Conservation (phyloP, 2,797 vertebrate species). For the Hydrolagus colliei region DNA sequence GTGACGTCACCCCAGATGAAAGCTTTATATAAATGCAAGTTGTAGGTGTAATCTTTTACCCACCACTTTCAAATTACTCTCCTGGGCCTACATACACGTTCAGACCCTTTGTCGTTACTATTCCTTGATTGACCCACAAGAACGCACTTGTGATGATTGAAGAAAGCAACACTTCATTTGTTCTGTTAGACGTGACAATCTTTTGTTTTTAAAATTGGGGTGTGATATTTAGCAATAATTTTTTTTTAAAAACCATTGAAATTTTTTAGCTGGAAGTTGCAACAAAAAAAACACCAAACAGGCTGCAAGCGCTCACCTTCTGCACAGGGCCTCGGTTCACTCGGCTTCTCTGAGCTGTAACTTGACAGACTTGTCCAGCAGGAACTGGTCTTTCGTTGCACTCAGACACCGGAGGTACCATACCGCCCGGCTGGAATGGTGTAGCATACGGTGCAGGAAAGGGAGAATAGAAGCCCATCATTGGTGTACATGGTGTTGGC, state of each 20-base stretch:
- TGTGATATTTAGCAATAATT: not conserved
- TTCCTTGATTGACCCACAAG: too few relatives aligned
- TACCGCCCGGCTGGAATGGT: conserved; percentile 68
- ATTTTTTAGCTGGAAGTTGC: too few relatives aligned
- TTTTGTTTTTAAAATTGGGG: not conserved
- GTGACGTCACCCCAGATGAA: too few relatives aligned
- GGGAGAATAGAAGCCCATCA: conserved; percentile 97
- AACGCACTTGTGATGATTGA: too few relatives aligned
- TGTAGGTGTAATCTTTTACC: too few relatives aligned
- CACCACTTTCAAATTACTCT: too few relatives aligned
- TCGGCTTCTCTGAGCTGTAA: conserved; percentile 70
- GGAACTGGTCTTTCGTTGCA: conserved; percentile 69
- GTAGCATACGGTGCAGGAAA: conserved; percentile 74
- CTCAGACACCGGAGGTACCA: conserved; percentile 73
- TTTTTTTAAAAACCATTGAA: not conserved
- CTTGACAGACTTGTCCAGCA: conserved; percentile 64
- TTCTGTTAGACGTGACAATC: too few relatives aligned
- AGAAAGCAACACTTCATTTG: too few relatives aligned
- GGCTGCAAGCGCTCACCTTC: conserved; percentile 62
- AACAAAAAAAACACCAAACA: conserved; percentile 30
- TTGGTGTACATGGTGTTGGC: conserved; percentile 87
- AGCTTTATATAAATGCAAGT: too few relatives aligned
- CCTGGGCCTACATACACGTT: too few relatives aligned
- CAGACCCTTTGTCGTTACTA: too few relatives aligned
- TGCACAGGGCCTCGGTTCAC: conserved; percentile 65